These are phyloP conservation scores for Alaudala cheleensis DNA, from an alignment of 2,113 vertebrate species.

Conservation along the genomic window DNA sequence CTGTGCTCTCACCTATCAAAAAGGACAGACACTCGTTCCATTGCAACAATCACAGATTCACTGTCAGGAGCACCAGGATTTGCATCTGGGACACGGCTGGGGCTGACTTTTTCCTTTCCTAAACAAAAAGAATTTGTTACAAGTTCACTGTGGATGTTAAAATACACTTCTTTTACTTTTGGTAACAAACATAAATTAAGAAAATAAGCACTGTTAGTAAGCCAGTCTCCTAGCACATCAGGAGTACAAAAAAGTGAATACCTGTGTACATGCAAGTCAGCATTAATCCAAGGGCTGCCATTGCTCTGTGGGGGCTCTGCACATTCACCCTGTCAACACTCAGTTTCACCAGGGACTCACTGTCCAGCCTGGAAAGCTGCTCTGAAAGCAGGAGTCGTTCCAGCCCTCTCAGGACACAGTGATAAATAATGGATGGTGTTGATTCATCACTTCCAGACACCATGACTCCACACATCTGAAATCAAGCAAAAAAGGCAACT, in stretches of 20 bases:
- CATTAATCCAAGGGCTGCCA: constrained; percentile 98
- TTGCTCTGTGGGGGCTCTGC: constrained; percentile 93
- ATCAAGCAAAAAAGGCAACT: not conserved
- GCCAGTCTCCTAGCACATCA: not conserved
- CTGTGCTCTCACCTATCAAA: constrained; percentile 89
- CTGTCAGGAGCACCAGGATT: constrained; percentile 88
- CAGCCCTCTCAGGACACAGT: constrained; percentile 92
- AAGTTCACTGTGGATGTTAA: not conserved
- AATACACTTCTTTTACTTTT: not conserved
- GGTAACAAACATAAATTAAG: not conserved
- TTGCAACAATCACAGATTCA: constrained; percentile 95
- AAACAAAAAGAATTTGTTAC: constrained; percentile 26
- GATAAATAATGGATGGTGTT: constrained; percentile 92
- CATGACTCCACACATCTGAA: constrained; percentile 92
- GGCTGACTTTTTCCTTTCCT: constrained; percentile 97
- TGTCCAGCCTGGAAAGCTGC: constrained; percentile 90
- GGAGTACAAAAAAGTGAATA: constrained; percentile 46
- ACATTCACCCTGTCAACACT: constrained; percentile 96
- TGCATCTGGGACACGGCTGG: constrained; percentile 78
- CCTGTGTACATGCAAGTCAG: constrained; percentile 99
- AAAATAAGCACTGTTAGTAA: not conserved
- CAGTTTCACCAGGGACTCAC: constrained; percentile 92
- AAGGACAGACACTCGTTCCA: constrained; percentile 97
- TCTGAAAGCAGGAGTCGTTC: constrained; percentile 95
- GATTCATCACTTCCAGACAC: constrained; percentile 92